Conservation (phyloP, 2,113 vertebrate genomes). For the Sphaerodactylus townsendi region DNA sequence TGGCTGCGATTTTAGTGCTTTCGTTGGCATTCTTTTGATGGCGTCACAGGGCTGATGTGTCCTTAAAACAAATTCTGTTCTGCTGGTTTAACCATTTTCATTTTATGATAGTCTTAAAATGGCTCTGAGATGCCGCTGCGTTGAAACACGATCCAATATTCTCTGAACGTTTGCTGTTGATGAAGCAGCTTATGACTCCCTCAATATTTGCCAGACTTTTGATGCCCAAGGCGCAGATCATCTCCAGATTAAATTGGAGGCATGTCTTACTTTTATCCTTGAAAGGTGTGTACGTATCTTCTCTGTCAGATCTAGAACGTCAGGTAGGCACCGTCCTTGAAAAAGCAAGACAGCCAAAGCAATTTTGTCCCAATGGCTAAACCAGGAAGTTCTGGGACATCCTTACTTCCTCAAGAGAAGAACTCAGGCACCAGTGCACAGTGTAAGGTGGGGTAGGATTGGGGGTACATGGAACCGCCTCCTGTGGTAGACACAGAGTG, state of each 20-base stretch:
- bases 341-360: too few species aligned
- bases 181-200: neutral
- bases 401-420: too few species aligned
- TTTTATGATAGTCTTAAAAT: neutral
- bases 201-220: neutral
- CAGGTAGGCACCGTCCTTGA: too few species aligned
- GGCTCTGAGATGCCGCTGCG: neutral
- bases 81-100: neutral
- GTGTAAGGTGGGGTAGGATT: too few species aligned
- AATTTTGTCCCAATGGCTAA: too few species aligned
- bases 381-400: too few species aligned
- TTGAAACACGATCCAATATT: neutral
- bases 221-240: neutral
- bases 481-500: too few species aligned
- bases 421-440: too few species aligned
- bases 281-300: neutral
- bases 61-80: slow-evolving; percentile 43
- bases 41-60: slow-evolving; percentile 11
- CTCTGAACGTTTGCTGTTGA: accelerated
- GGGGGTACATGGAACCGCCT: too few species aligned
- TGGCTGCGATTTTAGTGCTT: slow-evolving; percentile 50
- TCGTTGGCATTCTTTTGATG: slow-evolving; percentile 40
- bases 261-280: neutral
- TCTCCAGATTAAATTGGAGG: too few species aligned
- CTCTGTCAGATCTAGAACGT: neutral